These are phyloP conservation scores for Proteles cristata DNA, from an alignment of 2,113 vertebrate species.

Conservation along the genomic window DNA sequence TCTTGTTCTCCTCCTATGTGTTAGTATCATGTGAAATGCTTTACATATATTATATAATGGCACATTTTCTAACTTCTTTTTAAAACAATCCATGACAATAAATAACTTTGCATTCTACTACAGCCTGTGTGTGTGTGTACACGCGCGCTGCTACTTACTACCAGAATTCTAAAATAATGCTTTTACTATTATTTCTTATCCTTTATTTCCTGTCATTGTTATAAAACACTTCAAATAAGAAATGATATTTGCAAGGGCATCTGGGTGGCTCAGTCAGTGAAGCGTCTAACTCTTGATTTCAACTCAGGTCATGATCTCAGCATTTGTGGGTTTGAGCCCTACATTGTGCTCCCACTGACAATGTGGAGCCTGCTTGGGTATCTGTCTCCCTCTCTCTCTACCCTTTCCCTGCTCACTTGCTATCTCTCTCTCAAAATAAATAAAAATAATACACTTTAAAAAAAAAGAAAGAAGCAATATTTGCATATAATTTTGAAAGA, in stretches of 20 bases:
- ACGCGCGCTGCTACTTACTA: neutral
- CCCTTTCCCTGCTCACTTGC: too few species aligned
- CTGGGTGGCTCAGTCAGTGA: too few species aligned
- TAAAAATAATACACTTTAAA: too few species aligned
- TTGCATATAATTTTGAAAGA: neutral
- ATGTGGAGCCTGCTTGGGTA: too few species aligned
- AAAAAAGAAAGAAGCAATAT: neutral
- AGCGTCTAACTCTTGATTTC: too few species aligned
- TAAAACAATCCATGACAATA: neutral
- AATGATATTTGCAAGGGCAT: neutral
- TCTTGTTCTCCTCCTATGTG: neutral
- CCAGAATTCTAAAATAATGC: neutral
- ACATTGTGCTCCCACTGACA: too few species aligned
- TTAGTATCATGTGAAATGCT: neutral
- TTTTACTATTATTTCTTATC: neutral
- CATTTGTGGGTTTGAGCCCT: too few species aligned
- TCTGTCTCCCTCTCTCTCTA: too few species aligned
- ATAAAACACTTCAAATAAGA: slow-evolving; percentile 17
- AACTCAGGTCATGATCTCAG: too few species aligned
- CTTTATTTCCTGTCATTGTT: neutral
- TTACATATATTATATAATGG: neutral
- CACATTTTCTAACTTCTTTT: neutral
- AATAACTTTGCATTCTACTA: neutral
- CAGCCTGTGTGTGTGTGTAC: too few species aligned
- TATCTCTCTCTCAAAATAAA: too few species aligned